Conservation (phyloP, 2,797 vertebrate species). For the Sebastes minor region DNA sequence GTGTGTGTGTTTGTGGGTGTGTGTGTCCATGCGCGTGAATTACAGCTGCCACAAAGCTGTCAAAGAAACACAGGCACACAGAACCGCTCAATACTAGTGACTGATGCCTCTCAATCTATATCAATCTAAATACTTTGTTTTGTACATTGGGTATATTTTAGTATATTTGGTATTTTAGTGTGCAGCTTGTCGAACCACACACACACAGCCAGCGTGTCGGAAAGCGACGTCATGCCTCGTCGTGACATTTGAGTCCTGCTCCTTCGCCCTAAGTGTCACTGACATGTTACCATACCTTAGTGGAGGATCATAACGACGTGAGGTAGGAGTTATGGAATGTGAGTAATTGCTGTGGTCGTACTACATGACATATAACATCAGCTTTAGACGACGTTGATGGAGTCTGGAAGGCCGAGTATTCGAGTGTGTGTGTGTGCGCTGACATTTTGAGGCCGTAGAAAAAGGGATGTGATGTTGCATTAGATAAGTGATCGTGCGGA, state of each 20-base stretch:
- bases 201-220: not conserved
- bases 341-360: constrained; percentile 35
- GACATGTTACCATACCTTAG: constrained; percentile 35
- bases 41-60: constrained; percentile 16
- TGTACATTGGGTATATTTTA: not conserved
- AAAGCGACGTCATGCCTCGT: constrained; percentile 1
- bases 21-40: constrained; percentile 14
- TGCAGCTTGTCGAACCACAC: constrained; percentile 4
- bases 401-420: not conserved
- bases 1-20: constrained; percentile 8
- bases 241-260: constrained; percentile 23
- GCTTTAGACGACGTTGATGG: constrained; percentile 20
- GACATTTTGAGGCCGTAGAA: constrained; percentile 40
- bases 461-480: constrained; percentile 10
- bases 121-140: not conserved
- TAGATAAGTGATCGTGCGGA: constrained; percentile 19
- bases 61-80: constrained; percentile 9
- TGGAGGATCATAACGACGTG: constrained; percentile 15
- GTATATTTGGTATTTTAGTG: not conserved
- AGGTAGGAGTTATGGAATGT: constrained; percentile 3
- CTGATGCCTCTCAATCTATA: not conserved
- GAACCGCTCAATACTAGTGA: not conserved
- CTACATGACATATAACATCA: constrained; percentile 25
- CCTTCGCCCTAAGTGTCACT: not conserved
- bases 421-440: not conserved